Evolutionary conservation across 1,140 invertebrate genomes (phyloP), one percentile per base, ranked within the genome.

Genomic region (Dendrolimus kikuchii): DNA sequence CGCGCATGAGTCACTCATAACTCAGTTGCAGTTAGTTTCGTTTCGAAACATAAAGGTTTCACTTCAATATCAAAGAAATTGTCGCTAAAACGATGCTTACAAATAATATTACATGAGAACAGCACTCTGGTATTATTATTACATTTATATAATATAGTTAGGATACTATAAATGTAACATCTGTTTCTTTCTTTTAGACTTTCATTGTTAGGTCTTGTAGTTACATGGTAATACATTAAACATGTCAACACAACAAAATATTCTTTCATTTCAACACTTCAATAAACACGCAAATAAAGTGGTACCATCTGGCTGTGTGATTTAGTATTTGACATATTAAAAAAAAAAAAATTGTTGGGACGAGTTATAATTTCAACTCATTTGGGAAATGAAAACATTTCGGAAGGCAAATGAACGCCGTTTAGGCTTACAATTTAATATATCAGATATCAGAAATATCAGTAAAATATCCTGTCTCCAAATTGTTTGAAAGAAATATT

Each of bases 181-280:
- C 71, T 64, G 57, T 77, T 80, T 74, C 23, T 66, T 73, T 65
- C 47, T 51, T 65, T 72, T 78, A 71, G 67, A 60, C 60, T 77
- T 74, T 75, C 68, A 74, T 81, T 75, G 75, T 68, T 82, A 78
- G 77, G 76, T 77, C 63, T 67, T 78, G 78, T 81, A 81, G 78
- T 76, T 77, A 81, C 81, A 81, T 81, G 66, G 56, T 82, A 69
- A 81, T 23, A 85, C 78, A 83, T 85, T 86, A 86, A 86, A 86
- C 82, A 83, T 86, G 82, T 81, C 80, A 82, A 85, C 79, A 83
- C 82, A 76, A 75, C 67, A 71, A 80, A 72, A 59, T 77, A 77
- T 68, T 83, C 78, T 86, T 83, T 83, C 76, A 82, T 85, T 86
- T 86, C 65, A 60, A 80, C 74, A 85, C 77, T 37, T 68, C 67